Base-by-base conservation (phyloP, 1,140 invertebrate genomes). In the Drosophila pectinifera region DNA sequence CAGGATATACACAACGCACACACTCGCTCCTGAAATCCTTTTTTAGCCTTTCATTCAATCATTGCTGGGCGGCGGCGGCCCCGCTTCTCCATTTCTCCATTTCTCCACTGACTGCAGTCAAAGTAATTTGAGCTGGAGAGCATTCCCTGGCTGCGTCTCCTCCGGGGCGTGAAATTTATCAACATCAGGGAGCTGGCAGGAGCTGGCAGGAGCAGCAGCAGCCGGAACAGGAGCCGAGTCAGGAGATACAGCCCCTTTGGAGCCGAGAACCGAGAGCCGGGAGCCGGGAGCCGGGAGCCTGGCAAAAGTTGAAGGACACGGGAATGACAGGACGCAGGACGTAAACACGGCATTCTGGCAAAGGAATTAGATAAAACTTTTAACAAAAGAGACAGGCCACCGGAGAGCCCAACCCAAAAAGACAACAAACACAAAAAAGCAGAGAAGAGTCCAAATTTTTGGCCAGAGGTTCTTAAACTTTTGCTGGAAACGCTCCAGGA, bases 31-130 rank as follows among this genome's bases (percentile, higher is more conserved):
- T 70, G 58, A 80, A 89, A 80, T 88, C 83, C 72, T 56, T 89
- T 74, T 88, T 83, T 89, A 83, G 76, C 63, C 76, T 89, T 86
- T 83, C 76, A 83, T 89, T 88, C 83, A 88, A 88, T 89, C 84
- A 89, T 88, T 79, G 84, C 51, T 34, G 59, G 67, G 72, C 73
- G 73, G 69, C 39, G 65, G 56, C 34, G 4, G 20, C 34, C 13
- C 10, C 31, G 22, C 31, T 26, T 49, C 31, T 55, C n/a, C 34
- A 26, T 28, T 26, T 49, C 31, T 55, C n/a, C 34, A 26, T 28
- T 41, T 58, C 46, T 38, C 54, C 48, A 38, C 64, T 56, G 74
- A 70, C 83, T 86, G 81, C 81, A 85, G 82, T 75, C 78, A 88
- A 88, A 72, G 83, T 82, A 82, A 85, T 85, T 85, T 88, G 64